Conservation (phyloP, 2,113 vertebrate genomes). For the Bubalus kerabau region DNA sequence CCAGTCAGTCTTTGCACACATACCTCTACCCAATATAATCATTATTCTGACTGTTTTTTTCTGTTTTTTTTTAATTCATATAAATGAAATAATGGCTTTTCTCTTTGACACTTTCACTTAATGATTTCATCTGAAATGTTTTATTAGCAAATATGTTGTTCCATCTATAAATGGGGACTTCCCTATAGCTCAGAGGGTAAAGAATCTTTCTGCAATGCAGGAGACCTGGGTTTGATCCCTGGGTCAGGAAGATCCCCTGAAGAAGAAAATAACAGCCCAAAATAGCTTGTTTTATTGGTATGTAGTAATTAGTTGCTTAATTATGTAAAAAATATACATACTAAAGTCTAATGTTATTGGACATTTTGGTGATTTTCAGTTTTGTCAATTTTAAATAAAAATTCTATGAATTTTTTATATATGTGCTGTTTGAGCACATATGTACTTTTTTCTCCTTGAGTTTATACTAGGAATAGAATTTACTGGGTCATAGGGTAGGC, state of each 20-base stretch:
- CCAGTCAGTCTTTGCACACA: fast-evolving
- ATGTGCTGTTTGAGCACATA: background rate
- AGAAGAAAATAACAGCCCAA: background rate
- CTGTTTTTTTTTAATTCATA: background rate
- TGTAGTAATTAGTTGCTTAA: background rate
- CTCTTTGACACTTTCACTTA: background rate
- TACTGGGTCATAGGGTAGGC: background rate
- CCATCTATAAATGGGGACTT: background rate
- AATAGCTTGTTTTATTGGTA: background rate
- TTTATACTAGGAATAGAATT: background rate
- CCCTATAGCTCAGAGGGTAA: background rate
- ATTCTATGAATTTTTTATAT: background rate
- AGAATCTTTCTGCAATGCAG: background rate
- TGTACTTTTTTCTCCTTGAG: background rate
- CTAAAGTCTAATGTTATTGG: background rate
- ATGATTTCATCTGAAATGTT: background rate
- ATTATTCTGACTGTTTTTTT: background rate
- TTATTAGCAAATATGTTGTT: background rate
- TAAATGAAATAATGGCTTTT: background rate
- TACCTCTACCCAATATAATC: background rate
- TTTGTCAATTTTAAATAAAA: background rate
- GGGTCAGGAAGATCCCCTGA: background rate
- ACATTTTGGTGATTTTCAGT: background rate
- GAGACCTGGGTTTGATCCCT: background rate
- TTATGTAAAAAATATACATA: background rate